phyloP scores from a whole-genome alignment of 2,113 vertebrate species.

The Charadrius vociferus region DNA sequence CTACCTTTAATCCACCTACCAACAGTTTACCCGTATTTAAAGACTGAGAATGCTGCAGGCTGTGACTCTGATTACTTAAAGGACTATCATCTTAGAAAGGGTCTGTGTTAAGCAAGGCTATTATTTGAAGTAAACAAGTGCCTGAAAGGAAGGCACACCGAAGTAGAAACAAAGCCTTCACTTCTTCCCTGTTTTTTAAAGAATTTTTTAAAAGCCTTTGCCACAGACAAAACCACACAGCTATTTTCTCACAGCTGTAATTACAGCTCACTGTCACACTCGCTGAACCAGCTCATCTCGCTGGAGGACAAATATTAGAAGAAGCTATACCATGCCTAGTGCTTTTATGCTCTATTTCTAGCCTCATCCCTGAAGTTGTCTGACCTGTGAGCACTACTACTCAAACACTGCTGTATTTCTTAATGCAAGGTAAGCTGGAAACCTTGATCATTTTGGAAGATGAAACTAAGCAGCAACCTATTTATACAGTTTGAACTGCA shows the following conservation, averaged over 20 bases:
- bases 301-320: neutral
- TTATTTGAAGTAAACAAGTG: neutral
- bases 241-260: conserved; percentile 51
- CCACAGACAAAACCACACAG: conserved; percentile 53
- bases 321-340: neutral
- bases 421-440: neutral
- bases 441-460: neutral
- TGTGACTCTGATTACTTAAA: neutral
- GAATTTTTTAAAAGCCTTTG: conserved; percentile 17
- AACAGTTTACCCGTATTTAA: neutral
- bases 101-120: neutral
- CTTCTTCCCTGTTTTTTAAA: neutral
- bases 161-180: conserved; percentile 8
- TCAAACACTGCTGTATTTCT: neutral
- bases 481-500: neutral
- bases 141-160: conserved; percentile 2
- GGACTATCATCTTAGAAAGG: neutral
- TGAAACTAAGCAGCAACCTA: neutral
- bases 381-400: neutral
- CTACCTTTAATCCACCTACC: neutral
- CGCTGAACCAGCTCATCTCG: neutral
- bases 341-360: neutral
- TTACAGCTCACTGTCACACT: neutral
- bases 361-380: neutral
- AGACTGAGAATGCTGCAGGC: neutral